These are phyloP conservation scores for Drosophila nigricruria DNA, from an alignment of 2,888 invertebrate genomes.

Conservation along the genomic window DNA sequence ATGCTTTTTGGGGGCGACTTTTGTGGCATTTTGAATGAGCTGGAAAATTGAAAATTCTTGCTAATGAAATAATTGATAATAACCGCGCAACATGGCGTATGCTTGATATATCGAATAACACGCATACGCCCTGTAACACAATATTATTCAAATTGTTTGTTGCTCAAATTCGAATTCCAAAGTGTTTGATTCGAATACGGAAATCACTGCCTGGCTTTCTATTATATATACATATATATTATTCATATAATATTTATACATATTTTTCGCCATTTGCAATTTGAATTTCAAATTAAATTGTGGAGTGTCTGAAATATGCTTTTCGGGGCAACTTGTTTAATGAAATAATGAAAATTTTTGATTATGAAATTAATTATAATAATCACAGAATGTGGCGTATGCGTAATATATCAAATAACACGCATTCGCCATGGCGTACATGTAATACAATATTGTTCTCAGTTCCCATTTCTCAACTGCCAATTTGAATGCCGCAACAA, in stretches of 20 bases:
- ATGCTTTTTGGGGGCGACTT: slow-evolving; percentile 11
- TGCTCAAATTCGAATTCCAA: neutral
- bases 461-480: neutral
- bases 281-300: slow-evolving; percentile 13
- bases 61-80: slow-evolving; percentile 6
- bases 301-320: slow-evolving; percentile 15
- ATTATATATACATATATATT: no score
- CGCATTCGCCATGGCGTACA: neutral
- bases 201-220: no score
- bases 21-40: neutral
- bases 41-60: neutral
- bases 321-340: slow-evolving; percentile 5
- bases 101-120: neutral
- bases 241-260: no score
- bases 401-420: neutral
- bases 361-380: neutral
- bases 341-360: neutral
- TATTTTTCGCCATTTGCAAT: neutral
- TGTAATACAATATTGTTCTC: neutral
- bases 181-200: neutral
- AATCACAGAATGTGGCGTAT: neutral
- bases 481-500: no score
- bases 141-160: neutral
- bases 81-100: neutral
- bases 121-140: slow-evolving; percentile 1